Base-by-base conservation (phyloP, 2,797 vertebrate species). In the Sarcophilus harrisii region DNA sequence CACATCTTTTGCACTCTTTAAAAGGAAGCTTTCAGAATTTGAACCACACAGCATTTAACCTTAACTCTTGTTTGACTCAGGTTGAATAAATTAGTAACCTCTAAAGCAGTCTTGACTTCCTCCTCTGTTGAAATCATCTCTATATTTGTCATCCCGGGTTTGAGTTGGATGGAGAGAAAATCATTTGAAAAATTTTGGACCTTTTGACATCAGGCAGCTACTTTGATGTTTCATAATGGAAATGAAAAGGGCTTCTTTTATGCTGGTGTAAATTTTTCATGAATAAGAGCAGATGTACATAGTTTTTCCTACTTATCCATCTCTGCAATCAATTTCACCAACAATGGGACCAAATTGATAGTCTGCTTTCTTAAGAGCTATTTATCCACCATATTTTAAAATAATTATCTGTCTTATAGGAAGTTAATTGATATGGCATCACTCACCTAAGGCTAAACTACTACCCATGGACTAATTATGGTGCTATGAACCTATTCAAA, bases 11-110 rank as follows among this genome's bases (percentile, higher is more conserved):
- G 8, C 0, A 0, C 58, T n/a, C 18, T 91, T 96, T 90, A 60
- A 90, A 95, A 94, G 62, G 58, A 94, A 81, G 45, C 54, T 96
- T 95, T 94, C 57, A 52, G 30, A 49, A 95, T 96, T 96, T 94
- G 95, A 96, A 66, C 38, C 30, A 30, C 32, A 96, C 90, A 89
- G 4, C 54, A 95, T 96, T 95, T 91, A 62, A 58, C 49, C 11
- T 38, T 89, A 92, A 18, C 73, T 94, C 96, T 96, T 91, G 89
- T 96, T 81, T 62, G 6, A 91, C 89, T 90, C 94, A 66, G 94
- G 81, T 91, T 55, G 91, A 93, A 95, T 10, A 58, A 58, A 27
- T 58, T 5, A 90, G 13, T 94, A 28, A 52, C 29, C 28, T 93
- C 94, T 62, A 94, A 4, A 91, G 28, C 90, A 94, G 58, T 18